Evolutionary conservation across 2,797 vertebrate genomes (phyloP), one percentile per base, ranked within the genome.

Genomic region (Parauchenoglanis ngamensis): DNA sequence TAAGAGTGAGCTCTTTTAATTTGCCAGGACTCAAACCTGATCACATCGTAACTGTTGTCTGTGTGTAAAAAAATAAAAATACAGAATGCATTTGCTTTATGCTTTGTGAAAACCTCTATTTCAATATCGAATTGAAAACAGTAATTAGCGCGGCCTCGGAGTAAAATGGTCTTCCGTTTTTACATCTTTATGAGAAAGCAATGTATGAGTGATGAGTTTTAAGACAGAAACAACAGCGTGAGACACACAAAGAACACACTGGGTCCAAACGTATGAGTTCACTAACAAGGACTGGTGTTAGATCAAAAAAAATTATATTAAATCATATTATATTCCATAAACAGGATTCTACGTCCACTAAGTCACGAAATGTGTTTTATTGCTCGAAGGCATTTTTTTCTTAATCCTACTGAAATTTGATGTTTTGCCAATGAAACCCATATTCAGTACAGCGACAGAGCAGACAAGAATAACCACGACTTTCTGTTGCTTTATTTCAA

Each of bases 111-210:
- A 75, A 75, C 23, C 21, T 13, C 72, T 15, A 52, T 35, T 46
- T n/a, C 44, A 49, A 19, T 59, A 57, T 49, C 61, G 63, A 35
- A 78, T 68, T 7, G 4, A 7, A 13, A 54, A 54, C n/a, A 56
- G 21, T 78, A 59, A 19, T 40, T 35, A 5, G n/a, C 11, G 19
- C 15, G 57, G 31, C 21, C 3, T 23, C 17, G 31, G 52, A 52
- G 46, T 12, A n/a, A 52, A 52, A 52, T 25, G 21, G 40, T 46
- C 10, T 15, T 46, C 28, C 35, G 28, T 73, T 73, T 73, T 72
- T 40, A 1, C 15, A 56, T 78, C 19, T 40, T 79, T 54, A 93
- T 94, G 94, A 94, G 94, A 93, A 94, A 95, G 94, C 94, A 94
- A 94, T 92, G 94, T 91, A 94, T 92, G 92, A 84, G 83, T 73